Evolutionary conservation across 2,797 vertebrate genomes (phyloP).

Genomic region (Eupleurogrammus muticus): DNA sequence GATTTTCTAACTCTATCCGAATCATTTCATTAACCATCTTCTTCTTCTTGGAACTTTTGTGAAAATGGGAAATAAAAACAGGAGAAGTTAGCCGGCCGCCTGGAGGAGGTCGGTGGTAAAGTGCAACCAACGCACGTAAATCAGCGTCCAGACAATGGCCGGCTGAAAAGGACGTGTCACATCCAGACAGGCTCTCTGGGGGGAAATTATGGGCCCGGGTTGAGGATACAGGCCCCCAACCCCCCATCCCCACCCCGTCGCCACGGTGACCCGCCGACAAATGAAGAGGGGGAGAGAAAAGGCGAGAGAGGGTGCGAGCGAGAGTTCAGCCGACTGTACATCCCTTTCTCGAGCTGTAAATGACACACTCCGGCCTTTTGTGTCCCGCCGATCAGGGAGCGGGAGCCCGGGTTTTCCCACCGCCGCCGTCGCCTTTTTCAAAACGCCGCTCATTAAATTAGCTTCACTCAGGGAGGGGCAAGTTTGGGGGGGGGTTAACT

Average conservation of each 20-base stretch:
- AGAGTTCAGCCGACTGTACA: conserved; percentile 63
- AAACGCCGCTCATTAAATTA: conserved; percentile 56
- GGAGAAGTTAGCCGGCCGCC: neutral
- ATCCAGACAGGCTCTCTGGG: conserved; percentile 75
- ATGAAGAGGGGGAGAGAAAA: conserved; percentile 56
- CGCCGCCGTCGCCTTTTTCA: conserved; percentile 5
- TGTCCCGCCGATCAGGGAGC: conserved; percentile 12
- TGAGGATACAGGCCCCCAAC: conserved; percentile 68
- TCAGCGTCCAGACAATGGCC: conserved; percentile 73
- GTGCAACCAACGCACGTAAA: conserved; percentile 76
- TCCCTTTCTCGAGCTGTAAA: conserved; percentile 41
- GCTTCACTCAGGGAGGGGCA: too few species aligned
- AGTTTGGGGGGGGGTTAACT: conserved; percentile 57
- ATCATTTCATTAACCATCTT: neutral
- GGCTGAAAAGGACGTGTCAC: conserved; percentile 82
- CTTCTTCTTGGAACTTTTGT: neutral
- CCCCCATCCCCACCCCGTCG: conserved; percentile 39
- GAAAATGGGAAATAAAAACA: too few species aligned
- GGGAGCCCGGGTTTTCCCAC: conserved; percentile 62
- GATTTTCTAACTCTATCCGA: neutral
- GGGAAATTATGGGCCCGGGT: conserved; percentile 76
- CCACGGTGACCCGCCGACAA: conserved; percentile 76
- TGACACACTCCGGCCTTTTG: conserved; percentile 60
- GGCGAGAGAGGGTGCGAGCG: conserved; percentile 28
- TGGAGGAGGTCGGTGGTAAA: conserved; percentile 54